Conservation (phyloP, 2,888 invertebrate species). For the Eupithecia dodoneata region DNA sequence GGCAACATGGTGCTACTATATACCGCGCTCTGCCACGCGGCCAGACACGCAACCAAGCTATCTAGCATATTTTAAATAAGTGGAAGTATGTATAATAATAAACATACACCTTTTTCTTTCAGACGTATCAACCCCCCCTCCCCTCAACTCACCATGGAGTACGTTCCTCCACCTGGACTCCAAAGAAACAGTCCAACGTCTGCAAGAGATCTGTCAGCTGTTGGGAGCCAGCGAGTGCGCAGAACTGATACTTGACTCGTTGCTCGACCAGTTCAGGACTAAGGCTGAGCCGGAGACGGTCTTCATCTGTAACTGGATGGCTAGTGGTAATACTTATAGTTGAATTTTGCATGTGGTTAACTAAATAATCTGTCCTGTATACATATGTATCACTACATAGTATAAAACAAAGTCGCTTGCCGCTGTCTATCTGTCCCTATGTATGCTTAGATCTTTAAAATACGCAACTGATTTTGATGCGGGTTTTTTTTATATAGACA, state of each 20-base stretch:
- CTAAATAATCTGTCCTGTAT: too few relatives aligned
- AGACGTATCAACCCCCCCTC: conserved; percentile 55
- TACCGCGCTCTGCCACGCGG: conserved; percentile 1
- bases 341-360: background rate
- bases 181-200: conserved; percentile 63
- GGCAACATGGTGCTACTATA: background rate
- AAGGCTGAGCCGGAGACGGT: conserved; percentile 84
- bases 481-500: too few relatives aligned
- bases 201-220: conserved; percentile 82
- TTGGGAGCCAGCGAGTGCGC: conserved; percentile 83
- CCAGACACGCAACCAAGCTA: background rate
- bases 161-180: conserved; percentile 84
- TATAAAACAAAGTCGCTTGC: too few relatives aligned
- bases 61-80: too few relatives aligned
- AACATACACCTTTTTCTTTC: background rate
- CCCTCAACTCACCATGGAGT: conserved; percentile 84
- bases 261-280: conserved; percentile 84
- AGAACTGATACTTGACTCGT: conserved; percentile 84
- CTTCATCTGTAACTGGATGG: conserved; percentile 84
- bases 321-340: conserved; percentile 61
- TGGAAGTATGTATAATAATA: too few relatives aligned
- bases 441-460: too few relatives aligned
- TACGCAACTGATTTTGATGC: too few relatives aligned
- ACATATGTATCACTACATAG: too few relatives aligned
- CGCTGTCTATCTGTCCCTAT: too few relatives aligned